These are phyloP conservation scores for Dinocampus coccinellae DNA, from an alignment of 2,888 invertebrate genomes.

Conservation along the genomic window DNA sequence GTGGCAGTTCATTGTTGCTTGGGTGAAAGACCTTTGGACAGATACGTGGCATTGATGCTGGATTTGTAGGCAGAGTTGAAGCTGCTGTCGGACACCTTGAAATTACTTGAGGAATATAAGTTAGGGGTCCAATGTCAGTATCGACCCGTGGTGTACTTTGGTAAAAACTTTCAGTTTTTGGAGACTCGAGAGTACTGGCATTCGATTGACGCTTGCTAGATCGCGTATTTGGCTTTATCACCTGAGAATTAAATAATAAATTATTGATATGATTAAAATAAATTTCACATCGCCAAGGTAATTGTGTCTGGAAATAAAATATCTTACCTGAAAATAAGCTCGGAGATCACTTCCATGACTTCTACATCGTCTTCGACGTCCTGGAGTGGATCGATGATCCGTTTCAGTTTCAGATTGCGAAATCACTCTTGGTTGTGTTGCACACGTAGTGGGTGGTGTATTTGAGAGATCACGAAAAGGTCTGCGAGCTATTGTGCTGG, in stretches of 20 bases:
- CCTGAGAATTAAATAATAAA: constrained; percentile 45
- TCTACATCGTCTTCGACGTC: constrained; percentile 61
- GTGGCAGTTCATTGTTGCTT: constrained; percentile 59
- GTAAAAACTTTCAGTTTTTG: constrained; percentile 61
- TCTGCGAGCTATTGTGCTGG: constrained; percentile 50
- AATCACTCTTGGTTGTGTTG: constrained; percentile 42
- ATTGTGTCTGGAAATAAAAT: background rate
- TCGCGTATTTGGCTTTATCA: constrained; percentile 61
- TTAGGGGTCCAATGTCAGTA: constrained; percentile 64
- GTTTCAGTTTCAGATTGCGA: constrained; percentile 40
- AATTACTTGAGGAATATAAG: constrained; percentile 48
- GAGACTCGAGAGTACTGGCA: constrained; percentile 51
- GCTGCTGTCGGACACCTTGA: constrained; percentile 51
- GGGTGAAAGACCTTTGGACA: constrained; percentile 47
- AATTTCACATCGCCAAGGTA: too few species aligned
- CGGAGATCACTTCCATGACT: constrained; percentile 65
- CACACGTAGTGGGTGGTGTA: constrained; percentile 62
- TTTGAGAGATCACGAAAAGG: constrained; percentile 67
- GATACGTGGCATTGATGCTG: constrained; percentile 48
- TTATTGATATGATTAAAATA: background rate
- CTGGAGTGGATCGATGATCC: constrained; percentile 47
- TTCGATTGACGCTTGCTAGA: constrained; percentile 62
- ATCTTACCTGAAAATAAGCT: constrained; percentile 63
- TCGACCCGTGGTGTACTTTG: constrained; percentile 66
- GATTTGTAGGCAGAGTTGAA: constrained; percentile 59